Evolutionary conservation across 2,113 vertebrate species (phyloP).

Genomic region (Limanda limanda): DNA sequence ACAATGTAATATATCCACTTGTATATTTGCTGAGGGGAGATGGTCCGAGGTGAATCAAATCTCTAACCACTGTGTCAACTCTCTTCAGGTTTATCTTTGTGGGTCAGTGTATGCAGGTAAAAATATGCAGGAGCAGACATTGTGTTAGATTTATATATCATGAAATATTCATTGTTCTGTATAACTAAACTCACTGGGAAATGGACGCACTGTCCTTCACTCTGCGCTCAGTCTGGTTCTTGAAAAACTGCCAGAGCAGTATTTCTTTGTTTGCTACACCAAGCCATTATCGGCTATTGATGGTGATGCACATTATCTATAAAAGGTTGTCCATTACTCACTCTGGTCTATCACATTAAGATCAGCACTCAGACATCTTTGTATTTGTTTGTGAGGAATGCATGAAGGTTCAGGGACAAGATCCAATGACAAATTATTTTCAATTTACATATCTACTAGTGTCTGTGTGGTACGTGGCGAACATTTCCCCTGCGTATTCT

Average conservation of each 20-base stretch:
- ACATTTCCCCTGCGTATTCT: not conserved
- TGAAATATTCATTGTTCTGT: conserved; percentile 3
- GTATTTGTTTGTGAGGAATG: not conserved
- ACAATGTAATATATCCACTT: no score
- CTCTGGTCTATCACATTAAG: not conserved
- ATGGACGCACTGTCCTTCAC: not conserved
- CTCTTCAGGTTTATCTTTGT: not conserved
- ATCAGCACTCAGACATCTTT: not conserved
- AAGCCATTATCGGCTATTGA: not conserved
- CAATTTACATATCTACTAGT: not conserved
- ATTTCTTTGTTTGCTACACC: not conserved
- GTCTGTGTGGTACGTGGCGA: not conserved
- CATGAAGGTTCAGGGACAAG: not conserved
- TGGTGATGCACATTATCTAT: not conserved
- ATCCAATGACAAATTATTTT: not conserved
- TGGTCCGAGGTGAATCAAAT: conserved; percentile 1
- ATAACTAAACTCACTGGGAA: not conserved
- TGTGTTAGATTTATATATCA: not conserved
- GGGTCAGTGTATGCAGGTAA: not conserved
- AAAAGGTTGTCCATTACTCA: not conserved
- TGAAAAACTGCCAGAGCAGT: not conserved
- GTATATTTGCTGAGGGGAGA: not conserved
- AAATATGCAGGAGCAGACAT: not conserved
- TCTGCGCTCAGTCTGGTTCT: not conserved
- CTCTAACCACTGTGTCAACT: not conserved